Evolutionary conservation across 1,140 invertebrate species (phyloP).

Genomic region (Rhagoletis zephyria): DNA sequence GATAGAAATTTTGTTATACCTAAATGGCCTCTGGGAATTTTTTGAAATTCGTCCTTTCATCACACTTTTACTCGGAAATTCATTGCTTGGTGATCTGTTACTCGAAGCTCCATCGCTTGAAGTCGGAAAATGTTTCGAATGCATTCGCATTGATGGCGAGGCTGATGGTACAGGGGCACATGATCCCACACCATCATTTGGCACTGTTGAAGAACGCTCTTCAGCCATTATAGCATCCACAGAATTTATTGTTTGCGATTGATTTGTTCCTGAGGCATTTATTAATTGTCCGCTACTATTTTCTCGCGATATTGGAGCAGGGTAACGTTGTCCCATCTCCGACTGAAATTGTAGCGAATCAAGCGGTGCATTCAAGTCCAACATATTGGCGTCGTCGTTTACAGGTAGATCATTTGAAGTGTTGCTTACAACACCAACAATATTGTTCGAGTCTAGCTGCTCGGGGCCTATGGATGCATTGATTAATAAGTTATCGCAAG

Average conservation of each 20-base stretch:
- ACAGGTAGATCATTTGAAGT: conserved; percentile 50
- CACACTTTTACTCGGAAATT: conserved; percentile 65
- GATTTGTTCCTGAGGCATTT: conserved; percentile 28
- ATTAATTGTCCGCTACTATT: conserved; percentile 20
- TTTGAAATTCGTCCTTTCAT: conserved; percentile 71
- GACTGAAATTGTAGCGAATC: conserved; percentile 61
- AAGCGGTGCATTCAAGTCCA: conserved; percentile 69
- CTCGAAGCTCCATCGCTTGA: conserved; percentile 4
- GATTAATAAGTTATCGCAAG: background rate
- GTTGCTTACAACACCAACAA: conserved; percentile 64
- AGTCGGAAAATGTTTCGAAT: conserved; percentile 23
- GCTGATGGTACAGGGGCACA: conserved; percentile 56
- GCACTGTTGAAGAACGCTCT: background rate
- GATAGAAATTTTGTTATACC: conserved; percentile 49
- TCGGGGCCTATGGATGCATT: conserved; percentile 60
- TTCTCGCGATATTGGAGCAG: conserved; percentile 34
- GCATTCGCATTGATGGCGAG: conserved; percentile 54
- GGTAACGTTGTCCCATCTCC: conserved; percentile 66
- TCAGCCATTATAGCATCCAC: conserved; percentile 54
- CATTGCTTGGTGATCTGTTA: conserved; percentile 56
- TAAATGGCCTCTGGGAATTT: conserved; percentile 66
- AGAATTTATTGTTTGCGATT: conserved; percentile 9
- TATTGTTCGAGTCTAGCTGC: conserved; percentile 62
- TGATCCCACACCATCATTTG: conserved; percentile 14
- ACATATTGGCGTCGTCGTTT: conserved; percentile 67